Percentiles rank a stretch among this genome's conserved stretches.
Conservation (phyloP, 2,113 vertebrate genomes). For the Stictonetta naevosa region DNA sequence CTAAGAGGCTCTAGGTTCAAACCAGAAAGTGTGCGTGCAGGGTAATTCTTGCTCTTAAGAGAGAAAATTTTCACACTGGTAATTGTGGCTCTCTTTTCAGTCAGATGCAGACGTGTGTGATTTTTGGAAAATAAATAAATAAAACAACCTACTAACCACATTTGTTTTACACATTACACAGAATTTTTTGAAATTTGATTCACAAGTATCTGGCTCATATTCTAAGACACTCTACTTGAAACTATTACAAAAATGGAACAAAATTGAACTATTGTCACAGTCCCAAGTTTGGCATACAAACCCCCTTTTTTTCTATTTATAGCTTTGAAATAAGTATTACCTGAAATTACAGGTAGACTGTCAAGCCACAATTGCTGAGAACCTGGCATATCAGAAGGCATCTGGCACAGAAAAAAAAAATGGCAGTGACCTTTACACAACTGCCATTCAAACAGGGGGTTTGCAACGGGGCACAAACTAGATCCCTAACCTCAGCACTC, state of each 20-base stretch:
- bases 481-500: background rate
- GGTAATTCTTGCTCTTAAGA: too few species aligned
- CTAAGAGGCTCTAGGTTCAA: background rate
- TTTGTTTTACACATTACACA: background rate
- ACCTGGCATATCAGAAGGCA: background rate
- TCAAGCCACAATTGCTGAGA: background rate
- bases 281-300: background rate
- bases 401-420: background rate
- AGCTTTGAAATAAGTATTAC: background rate
- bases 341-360: background rate
- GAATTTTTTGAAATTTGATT: background rate
- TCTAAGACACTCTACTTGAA: background rate
- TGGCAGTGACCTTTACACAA: background rate
- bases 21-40: too few species aligned
- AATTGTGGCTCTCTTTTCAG: background rate
- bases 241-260: background rate
- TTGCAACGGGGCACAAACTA: background rate
- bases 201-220: background rate
- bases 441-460: background rate
- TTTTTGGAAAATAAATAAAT: background rate
- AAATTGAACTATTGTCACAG: background rate
- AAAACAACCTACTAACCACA: background rate
- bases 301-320: background rate
- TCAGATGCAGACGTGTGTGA: background rate
- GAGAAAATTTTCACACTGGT: background rate